Conservation (phyloP, 2,113 vertebrate species). For the Polypterus senegalus region DNA sequence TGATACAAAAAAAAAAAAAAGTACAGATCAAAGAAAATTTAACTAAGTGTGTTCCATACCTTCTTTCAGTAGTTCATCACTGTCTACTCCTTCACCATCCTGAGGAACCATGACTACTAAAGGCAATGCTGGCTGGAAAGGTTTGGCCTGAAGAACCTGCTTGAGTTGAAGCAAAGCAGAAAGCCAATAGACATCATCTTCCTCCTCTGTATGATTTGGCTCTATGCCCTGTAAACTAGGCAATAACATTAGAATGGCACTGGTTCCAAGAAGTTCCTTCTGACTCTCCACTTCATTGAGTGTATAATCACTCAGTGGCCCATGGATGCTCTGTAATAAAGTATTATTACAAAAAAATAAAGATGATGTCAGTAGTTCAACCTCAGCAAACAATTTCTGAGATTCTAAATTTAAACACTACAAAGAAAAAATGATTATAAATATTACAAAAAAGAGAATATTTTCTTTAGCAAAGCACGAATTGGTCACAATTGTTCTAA, state of each 20-base stretch:
- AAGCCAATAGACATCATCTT: constrained; percentile 68
- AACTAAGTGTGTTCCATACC: constrained; percentile 22
- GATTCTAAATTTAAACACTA: too few species aligned
- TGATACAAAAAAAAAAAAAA: too few species aligned
- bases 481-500: too few species aligned
- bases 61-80: constrained; percentile 42
- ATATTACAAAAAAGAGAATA: too few species aligned
- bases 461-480: too few species aligned
- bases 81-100: constrained; percentile 9
- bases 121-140: constrained; percentile 63
- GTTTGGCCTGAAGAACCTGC: constrained; percentile 74
- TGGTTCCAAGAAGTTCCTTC: constrained; percentile 68
- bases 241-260: constrained; percentile 69
- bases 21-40: too few species aligned
- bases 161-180: constrained; percentile 76
- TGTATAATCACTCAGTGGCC: constrained; percentile 46
- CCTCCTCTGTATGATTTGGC: constrained; percentile 26
- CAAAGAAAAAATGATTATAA: too few species aligned
- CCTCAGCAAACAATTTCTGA: too few species aligned
- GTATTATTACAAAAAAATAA: too few species aligned
- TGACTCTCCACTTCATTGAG: constrained; percentile 51
- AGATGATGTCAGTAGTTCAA: too few species aligned
- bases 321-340: constrained; percentile 50
- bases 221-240: constrained; percentile 31
- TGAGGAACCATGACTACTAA: constrained; percentile 64